Evolutionary conservation across 2,113 vertebrate species (phyloP).

Genomic region (Pedionomus torquatus): DNA sequence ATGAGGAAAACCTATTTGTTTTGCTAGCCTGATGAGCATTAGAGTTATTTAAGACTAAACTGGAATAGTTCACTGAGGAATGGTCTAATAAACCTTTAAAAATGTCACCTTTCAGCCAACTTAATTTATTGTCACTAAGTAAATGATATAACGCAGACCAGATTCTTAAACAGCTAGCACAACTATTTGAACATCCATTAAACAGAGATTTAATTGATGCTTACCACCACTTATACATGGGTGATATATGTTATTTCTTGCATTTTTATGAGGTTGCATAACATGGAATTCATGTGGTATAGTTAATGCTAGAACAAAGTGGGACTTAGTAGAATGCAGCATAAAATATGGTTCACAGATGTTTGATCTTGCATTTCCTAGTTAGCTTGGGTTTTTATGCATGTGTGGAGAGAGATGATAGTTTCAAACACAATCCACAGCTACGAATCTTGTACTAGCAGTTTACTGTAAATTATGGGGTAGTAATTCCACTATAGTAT

Average conservation of each 20-base stretch:
- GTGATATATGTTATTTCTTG: neutral
- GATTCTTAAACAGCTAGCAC: neutral
- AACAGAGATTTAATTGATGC: neutral
- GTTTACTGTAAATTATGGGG: neutral
- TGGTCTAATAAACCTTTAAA: neutral
- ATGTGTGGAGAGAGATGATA: neutral
- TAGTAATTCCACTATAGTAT: neutral
- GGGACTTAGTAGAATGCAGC: neutral
- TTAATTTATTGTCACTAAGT: constrained; percentile 2
- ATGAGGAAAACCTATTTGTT: neutral
- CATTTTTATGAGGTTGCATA: constrained; percentile 32
- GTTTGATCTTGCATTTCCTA: neutral
- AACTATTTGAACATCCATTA: constrained; percentile 9
- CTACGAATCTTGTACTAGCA: neutral
- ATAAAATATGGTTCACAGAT: neutral
- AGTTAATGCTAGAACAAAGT: neutral
- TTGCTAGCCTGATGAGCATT: neutral
- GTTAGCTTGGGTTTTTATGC: neutral
- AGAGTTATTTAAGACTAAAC: neutral
- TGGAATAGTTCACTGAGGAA: neutral
- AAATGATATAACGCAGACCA: neutral
- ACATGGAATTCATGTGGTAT: neutral
- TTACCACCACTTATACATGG: neutral
- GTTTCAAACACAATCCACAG: neutral
- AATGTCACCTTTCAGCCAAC: neutral